Evolutionary conservation across 2,113 vertebrate genomes (phyloP).

Genomic region (Festucalex cinctus): DNA sequence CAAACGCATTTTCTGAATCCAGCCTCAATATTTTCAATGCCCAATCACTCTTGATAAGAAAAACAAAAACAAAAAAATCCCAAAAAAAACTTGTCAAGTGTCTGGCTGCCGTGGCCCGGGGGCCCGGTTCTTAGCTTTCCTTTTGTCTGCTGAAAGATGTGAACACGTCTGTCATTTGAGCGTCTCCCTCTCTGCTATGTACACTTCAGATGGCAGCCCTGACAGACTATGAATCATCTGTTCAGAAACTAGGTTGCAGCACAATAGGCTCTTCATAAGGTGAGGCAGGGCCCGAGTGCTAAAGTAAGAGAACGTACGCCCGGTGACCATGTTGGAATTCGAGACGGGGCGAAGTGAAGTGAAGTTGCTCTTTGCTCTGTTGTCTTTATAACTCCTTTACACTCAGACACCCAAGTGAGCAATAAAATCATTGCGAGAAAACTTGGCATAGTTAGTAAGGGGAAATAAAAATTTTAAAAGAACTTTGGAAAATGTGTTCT

Average conservation of each 20-base stretch:
- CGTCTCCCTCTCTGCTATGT: slow-evolving; percentile 52
- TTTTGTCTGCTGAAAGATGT: slow-evolving; percentile 57
- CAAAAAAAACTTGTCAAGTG: slow-evolving; percentile 24
- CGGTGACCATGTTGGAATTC: slow-evolving; percentile 41
- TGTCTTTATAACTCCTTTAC: slow-evolving; percentile 15
- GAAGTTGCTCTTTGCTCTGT: slow-evolving; percentile 18
- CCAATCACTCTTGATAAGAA: slow-evolving; percentile 51
- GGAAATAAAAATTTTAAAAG: too few relatives aligned
- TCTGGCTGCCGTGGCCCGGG: slow-evolving; percentile 39
- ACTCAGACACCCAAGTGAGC: slow-evolving; percentile 15
- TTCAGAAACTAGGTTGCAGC: slow-evolving; percentile 64
- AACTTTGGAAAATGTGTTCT: too few relatives aligned
- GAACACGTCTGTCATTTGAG: slow-evolving; percentile 63
- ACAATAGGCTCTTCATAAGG: slow-evolving; percentile 65
- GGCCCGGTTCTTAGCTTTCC: slow-evolving; percentile 59
- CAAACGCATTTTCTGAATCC: slow-evolving; percentile 41
- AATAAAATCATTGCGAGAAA: slow-evolving; percentile 5
- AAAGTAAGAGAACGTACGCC: slow-evolving; percentile 28
- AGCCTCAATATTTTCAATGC: slow-evolving; percentile 42
- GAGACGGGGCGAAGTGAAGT: slow-evolving; percentile 15
- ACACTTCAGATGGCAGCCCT: slow-evolving; percentile 49
- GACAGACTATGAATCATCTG: slow-evolving; percentile 66
- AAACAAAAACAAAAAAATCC: slow-evolving; percentile 17
- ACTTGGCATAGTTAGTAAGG: neutral
- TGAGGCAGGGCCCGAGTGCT: slow-evolving; percentile 29